phyloP scores from a whole-genome alignment of 2,888 invertebrate genomes.

The Amitus sp. region DNA sequence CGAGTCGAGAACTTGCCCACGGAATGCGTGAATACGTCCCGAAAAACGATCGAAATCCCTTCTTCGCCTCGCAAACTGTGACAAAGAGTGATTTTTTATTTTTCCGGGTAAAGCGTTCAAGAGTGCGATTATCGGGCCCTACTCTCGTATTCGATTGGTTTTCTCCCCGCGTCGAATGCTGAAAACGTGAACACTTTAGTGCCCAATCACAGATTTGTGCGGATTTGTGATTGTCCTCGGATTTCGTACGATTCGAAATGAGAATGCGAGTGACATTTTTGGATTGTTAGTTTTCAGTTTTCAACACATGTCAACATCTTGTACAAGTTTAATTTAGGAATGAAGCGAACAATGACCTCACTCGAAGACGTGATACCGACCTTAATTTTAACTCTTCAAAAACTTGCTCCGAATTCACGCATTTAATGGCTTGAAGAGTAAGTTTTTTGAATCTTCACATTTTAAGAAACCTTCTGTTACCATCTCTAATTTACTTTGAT shows the following conservation, averaged over 20 bases:
- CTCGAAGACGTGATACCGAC: not conserved
- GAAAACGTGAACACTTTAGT: no score
- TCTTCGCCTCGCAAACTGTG: no score
- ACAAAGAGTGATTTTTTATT: no score
- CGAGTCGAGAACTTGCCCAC: constrained; percentile 46
- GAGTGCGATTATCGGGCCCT: no score
- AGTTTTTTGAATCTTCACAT: no score
- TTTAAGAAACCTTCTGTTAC: no score
- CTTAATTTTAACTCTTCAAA: constrained; percentile 3
- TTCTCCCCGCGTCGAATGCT: not conserved
- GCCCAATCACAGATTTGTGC: no score
- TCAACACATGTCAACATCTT: constrained; percentile 1
- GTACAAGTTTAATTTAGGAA: constrained; percentile 29
- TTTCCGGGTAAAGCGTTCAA: no score
- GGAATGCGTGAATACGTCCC: constrained; percentile 45
- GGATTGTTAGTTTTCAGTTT: not conserved
- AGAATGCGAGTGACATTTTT: not conserved
- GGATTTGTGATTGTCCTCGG: not conserved
- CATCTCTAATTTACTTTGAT: no score
- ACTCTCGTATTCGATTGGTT: no score
- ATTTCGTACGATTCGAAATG: not conserved
- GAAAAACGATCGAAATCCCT: not conserved
- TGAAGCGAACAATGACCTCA: constrained; percentile 31
- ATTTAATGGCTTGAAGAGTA: not conserved
- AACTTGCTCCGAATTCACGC: not conserved